Conservation (phyloP, 2,113 vertebrate genomes). For the Pedionomus torquatus region DNA sequence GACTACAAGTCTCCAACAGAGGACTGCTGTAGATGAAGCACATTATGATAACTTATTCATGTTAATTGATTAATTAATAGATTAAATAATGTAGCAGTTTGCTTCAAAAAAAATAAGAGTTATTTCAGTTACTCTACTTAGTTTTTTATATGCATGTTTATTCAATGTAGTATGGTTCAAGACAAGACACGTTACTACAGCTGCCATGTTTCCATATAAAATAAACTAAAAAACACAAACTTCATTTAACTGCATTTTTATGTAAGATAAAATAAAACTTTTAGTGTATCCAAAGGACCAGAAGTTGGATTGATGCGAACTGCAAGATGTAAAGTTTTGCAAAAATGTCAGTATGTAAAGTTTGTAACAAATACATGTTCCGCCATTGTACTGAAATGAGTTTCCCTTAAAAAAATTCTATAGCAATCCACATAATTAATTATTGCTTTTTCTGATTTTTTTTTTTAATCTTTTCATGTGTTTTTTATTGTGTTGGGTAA, state of each 20-base stretch:
- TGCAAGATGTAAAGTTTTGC: background rate
- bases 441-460: background rate
- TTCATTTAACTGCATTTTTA: background rate
- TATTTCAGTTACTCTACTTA: background rate
- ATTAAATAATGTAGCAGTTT: no score
- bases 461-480: background rate
- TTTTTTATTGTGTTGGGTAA: background rate
- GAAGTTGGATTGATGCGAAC: background rate
- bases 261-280: background rate
- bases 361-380: background rate
- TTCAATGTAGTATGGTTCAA: background rate
- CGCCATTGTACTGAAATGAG: background rate
- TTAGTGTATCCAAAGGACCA: background rate
- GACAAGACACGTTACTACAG: background rate
- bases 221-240: background rate
- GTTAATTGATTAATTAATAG: no score
- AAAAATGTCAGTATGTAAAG: background rate
- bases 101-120: background rate
- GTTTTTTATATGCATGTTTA: background rate
- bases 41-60: background rate
- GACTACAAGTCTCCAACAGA: background rate
- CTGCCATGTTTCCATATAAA: background rate
- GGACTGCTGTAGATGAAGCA: background rate
- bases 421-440: background rate
- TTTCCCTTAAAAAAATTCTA: background rate